phyloP scores from a whole-genome alignment of 2,888 invertebrate species.

The Leptinotarsa rubiginosa region DNA sequence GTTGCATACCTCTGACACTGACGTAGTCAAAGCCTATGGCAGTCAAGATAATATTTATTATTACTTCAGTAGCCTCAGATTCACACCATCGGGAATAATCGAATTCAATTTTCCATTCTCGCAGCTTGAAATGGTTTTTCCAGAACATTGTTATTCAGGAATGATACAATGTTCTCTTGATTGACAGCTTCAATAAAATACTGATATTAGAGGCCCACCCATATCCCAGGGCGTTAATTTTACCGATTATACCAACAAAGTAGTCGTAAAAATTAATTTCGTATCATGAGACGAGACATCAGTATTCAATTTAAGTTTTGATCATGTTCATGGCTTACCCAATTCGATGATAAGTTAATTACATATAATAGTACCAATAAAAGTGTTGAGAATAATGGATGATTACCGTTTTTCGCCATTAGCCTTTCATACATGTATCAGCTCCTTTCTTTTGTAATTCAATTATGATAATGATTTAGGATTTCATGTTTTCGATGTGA shows the following conservation, averaged over 20 bases:
- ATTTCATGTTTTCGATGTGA: slow-evolving; percentile 7
- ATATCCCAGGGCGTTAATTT: background rate
- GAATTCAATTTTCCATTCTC: background rate
- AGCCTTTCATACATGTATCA: background rate
- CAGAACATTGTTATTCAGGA: background rate
- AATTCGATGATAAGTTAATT: slow-evolving; percentile 13
- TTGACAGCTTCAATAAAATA: slow-evolving; percentile 2
- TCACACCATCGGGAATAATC: too few relatives aligned
- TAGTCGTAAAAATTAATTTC: slow-evolving; percentile 8
- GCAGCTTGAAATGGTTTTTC: background rate
- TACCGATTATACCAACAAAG: slow-evolving; percentile 14
- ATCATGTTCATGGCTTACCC: slow-evolving; percentile 6
- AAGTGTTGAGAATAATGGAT: slow-evolving; percentile 13
- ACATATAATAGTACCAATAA: slow-evolving; percentile 17
- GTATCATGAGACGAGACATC: background rate
- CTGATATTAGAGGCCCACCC: background rate
- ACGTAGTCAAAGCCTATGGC: too few relatives aligned
- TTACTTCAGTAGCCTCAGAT: too few relatives aligned
- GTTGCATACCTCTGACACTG: too few relatives aligned
- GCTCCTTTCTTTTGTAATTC: slow-evolving; percentile 4
- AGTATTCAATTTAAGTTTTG: slow-evolving; percentile 21
- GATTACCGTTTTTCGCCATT: slow-evolving; percentile 6
- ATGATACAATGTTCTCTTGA: background rate
- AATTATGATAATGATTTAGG: slow-evolving; percentile 11
- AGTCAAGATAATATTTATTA: too few relatives aligned